Evolutionary conservation across 2,888 invertebrate genomes (phyloP).

Genomic region (Pammene fasciana): DNA sequence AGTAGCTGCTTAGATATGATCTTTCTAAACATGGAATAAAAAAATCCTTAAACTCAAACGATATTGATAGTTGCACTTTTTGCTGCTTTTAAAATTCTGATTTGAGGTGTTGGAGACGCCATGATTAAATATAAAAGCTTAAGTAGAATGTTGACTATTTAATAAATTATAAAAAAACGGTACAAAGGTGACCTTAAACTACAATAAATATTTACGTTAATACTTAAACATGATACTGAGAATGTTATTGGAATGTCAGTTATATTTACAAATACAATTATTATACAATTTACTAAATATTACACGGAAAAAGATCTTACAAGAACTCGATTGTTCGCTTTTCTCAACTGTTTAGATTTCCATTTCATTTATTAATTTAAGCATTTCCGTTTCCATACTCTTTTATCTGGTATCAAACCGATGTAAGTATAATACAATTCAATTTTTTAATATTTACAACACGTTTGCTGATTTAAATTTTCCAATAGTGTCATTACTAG

Average conservation of each 20-base stretch:
- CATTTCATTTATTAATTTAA: too few species aligned
- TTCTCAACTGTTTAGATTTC: too few species aligned
- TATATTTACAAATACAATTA: slow-evolving; percentile 51
- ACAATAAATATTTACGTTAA: slow-evolving; percentile 70
- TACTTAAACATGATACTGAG: slow-evolving; percentile 57
- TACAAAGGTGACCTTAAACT: slow-evolving; percentile 60
- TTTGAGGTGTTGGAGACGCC: not conserved
- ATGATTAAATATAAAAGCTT: slow-evolving; percentile 12
- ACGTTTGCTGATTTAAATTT: too few species aligned
- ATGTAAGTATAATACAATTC: too few species aligned
- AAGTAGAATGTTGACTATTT: slow-evolving; percentile 41
- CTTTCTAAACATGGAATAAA: not conserved
- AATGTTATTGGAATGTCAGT: slow-evolving; percentile 51
- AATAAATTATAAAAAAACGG: slow-evolving; percentile 50
- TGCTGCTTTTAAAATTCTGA: not conserved
- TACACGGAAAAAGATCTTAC: too few species aligned
- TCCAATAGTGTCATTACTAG: too few species aligned
- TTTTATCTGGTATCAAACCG: too few species aligned
- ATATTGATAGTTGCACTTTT: not conserved
- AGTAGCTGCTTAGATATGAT: slow-evolving; percentile 5
- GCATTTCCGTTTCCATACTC: too few species aligned
- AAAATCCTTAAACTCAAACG: slow-evolving; percentile 2
- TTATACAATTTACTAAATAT: too few species aligned
- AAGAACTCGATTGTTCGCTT: too few species aligned
- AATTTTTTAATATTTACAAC: too few species aligned